Percentiles rank a stretch among this genome's conserved stretches.
phyloP scores from a whole-genome alignment of 2,113 vertebrate genomes.

The Thalassoma bifasciatum region DNA sequence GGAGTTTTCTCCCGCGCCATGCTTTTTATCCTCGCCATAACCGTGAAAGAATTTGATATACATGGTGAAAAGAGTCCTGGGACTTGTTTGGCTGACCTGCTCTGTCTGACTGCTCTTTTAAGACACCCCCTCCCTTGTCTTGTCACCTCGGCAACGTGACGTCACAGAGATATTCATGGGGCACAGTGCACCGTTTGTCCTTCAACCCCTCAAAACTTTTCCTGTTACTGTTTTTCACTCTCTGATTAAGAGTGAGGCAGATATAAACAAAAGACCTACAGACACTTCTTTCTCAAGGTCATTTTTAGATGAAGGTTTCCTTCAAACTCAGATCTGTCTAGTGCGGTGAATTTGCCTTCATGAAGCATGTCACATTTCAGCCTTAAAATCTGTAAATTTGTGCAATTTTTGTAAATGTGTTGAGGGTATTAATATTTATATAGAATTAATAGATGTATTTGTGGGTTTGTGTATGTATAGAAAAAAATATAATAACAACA shows the following conservation, averaged over 20 bases:
- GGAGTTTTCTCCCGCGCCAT: constrained; percentile 25
- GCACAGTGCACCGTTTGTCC: constrained; percentile 61
- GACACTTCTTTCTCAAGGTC: neutral
- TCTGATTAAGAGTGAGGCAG: neutral
- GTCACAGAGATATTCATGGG: constrained; percentile 36
- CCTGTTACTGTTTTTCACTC: constrained; percentile 5
- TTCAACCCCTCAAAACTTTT: constrained; percentile 17
- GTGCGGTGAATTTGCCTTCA: too few species aligned
- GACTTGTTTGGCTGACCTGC: constrained; percentile 23
- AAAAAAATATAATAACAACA: too few species aligned
- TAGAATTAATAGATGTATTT: too few species aligned
- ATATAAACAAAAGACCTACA: neutral
- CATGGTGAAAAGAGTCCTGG: constrained; percentile 54
- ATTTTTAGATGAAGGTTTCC: constrained; percentile 19
- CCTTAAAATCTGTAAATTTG: too few species aligned
- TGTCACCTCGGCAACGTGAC: constrained; percentile 48
- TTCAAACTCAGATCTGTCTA: neutral
- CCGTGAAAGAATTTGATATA: constrained; percentile 76
- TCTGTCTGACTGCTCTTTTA: constrained; percentile 19
- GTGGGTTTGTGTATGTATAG: too few species aligned
- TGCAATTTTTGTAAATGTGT: too few species aligned
- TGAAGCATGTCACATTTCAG: too few species aligned
- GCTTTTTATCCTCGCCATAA: constrained; percentile 51
- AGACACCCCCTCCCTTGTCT: constrained; percentile 7
- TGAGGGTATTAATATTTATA: too few species aligned